Conservation (phyloP, 2,888 invertebrate species). For the Aspidapion aeneum region DNA sequence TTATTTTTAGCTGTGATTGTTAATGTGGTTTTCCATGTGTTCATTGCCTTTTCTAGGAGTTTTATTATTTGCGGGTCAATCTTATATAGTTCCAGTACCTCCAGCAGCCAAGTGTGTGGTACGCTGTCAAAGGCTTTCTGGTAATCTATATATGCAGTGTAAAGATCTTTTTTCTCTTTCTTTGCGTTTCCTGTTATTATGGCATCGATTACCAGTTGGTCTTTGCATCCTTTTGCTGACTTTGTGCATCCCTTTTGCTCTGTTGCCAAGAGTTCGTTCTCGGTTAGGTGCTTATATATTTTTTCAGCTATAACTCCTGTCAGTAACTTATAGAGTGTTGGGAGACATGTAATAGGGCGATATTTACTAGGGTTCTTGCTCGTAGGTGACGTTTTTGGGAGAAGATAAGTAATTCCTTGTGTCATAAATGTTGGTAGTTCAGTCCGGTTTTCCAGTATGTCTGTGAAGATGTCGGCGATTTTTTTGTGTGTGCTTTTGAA, state of each 20-base stretch:
- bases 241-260: constrained; percentile 4
- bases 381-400: not conserved
- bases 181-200: not conserved
- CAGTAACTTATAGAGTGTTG: not conserved
- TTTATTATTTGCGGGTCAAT: no score
- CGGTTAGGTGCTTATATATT: not conserved
- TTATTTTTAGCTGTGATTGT: no score
- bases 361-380: not conserved
- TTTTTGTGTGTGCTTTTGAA: not conserved
- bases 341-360: not conserved
- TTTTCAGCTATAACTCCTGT: not conserved
- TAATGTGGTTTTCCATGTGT: not conserved
- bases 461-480: no score
- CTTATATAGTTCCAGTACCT: not conserved
- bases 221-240: not conserved
- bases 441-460: no score
- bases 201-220: not conserved
- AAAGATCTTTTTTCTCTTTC: not conserved
- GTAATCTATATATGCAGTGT: constrained; percentile 3
- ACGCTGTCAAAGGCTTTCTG: constrained; percentile 4
- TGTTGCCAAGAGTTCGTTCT: not conserved
- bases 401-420: not conserved
- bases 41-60: no score
- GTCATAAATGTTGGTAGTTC: not conserved
- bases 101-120: constrained; percentile 1